A percentile compares a stretch with the other conserved stretches of the same genome.
Evolutionary conservation across 2,797 vertebrate species (phyloP).

Genomic region (Tokudaia muenninki): DNA sequence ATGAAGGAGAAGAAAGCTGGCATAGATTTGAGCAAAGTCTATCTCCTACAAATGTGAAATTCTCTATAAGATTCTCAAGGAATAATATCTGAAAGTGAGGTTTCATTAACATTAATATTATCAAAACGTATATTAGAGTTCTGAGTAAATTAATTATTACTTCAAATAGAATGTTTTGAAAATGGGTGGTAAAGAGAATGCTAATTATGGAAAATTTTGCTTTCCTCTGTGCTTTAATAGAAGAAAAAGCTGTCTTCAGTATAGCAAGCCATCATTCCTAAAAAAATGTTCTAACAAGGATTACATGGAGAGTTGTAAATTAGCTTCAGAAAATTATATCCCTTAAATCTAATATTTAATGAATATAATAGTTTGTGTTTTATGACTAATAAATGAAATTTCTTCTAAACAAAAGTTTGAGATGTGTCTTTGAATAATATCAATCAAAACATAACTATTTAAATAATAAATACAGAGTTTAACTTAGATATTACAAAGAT

Average conservation of each 20-base stretch:
- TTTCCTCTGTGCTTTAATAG: neutral
- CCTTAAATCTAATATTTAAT: neutral
- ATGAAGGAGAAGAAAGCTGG: too few species aligned
- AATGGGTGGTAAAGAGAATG: neutral
- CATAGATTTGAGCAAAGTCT: too few species aligned
- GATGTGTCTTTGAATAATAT: neutral
- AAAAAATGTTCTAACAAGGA: neutral
- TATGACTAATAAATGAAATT: too few species aligned
- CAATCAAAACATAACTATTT: neutral
- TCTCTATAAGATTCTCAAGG: too few species aligned
- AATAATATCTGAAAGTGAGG: too few species aligned
- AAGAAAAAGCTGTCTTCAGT: neutral
- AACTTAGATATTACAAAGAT: neutral
- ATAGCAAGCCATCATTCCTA: neutral
- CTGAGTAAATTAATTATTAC: neutral
- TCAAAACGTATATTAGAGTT: neutral
- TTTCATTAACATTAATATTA: neutral
- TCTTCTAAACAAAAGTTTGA: too few species aligned
- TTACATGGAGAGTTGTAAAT: neutral
- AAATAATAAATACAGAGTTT: neutral
- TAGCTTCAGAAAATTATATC: neutral
- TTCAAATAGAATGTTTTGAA: neutral
- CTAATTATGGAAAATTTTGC: neutral
- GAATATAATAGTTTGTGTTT: neutral
- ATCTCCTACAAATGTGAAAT: too few species aligned